Evolutionary conservation across 2,888 invertebrate genomes (phyloP), one percentile per base, ranked within the genome.

Genomic region (Selenia dentaria): DNA sequence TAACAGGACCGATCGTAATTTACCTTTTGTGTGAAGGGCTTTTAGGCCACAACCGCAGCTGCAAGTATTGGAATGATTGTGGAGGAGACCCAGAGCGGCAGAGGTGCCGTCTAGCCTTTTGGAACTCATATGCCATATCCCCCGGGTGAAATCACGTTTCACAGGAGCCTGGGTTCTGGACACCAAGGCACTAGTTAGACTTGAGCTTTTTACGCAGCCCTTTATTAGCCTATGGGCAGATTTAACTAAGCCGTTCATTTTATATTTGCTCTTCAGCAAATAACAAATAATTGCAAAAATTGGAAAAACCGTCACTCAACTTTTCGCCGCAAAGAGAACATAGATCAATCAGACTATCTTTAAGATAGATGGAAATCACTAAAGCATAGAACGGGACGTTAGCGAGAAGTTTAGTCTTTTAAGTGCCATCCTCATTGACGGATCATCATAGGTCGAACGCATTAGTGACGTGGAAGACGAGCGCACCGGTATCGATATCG

Each of bases 1-100:
- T 41, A 11, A 16, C 37, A 12, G 16, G 12, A n/a, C 6, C 9
- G 3, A 32, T 25, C 32, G 38, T n/a, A n/a, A n/a, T n/a, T n/a
- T 91, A 95, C 95, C 94, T 93, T 95, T 95, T 0, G 94, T 95
- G 65, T 95, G 95, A 13, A 93, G 77, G 24, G 88, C 87, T 65
- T 92, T 92, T 10, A 91, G 87, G 18, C 92, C 93, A 70, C 94
- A 95, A 13, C 94, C 94, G 60, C 95, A 96, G 54, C 92, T 91
- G 72, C 95, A 95, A 25, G 92, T 83, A 57, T 93, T 87, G 64
- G 92, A 93, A 59, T 93, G 93, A 49, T 92, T 92, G 53, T 91
- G 88, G 10, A 93, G 80, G 10, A 88, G 81, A 13, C 78, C 69
- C 8, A 87, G 74, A 10, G 79, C 62, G 0, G 71, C 62, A 6